Conservation (phyloP, 2,797 vertebrate species). For the Notamacropus eugenii region DNA sequence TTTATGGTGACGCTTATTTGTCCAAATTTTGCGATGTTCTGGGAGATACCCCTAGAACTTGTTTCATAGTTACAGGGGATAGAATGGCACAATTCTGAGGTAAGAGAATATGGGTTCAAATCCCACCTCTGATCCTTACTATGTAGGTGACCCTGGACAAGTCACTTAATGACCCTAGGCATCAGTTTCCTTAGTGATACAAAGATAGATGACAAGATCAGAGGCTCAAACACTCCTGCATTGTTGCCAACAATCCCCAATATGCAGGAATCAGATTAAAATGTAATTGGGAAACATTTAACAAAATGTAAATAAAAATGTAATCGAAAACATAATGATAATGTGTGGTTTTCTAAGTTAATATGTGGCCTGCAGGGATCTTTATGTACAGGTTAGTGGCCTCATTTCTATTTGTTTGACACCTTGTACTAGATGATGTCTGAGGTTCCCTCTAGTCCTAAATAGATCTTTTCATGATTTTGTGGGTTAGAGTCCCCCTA, state of each 20-base stretch:
- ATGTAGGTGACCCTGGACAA: not conserved
- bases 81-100: not conserved
- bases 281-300: not conserved
- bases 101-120: not conserved
- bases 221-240: too few relatives aligned
- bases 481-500: not conserved
- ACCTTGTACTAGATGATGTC: not conserved
- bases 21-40: not conserved
- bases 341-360: not conserved
- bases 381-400: not conserved
- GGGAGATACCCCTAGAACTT: not conserved
- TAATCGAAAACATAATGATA: not conserved
- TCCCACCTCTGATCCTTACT: not conserved
- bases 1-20: not conserved
- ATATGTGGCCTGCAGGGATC: too few relatives aligned
- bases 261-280: too few relatives aligned
- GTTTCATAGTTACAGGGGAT: not conserved
- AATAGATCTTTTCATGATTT: not conserved
- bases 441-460: not conserved
- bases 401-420: not conserved
- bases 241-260: too few relatives aligned
- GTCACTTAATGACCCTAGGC: not conserved
- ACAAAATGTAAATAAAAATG: not conserved
- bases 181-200: too few relatives aligned
- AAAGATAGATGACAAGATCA: too few relatives aligned